These are phyloP conservation scores for Ammodytes dubius DNA, from an alignment of 2,113 vertebrate genomes.

Conservation along the genomic window DNA sequence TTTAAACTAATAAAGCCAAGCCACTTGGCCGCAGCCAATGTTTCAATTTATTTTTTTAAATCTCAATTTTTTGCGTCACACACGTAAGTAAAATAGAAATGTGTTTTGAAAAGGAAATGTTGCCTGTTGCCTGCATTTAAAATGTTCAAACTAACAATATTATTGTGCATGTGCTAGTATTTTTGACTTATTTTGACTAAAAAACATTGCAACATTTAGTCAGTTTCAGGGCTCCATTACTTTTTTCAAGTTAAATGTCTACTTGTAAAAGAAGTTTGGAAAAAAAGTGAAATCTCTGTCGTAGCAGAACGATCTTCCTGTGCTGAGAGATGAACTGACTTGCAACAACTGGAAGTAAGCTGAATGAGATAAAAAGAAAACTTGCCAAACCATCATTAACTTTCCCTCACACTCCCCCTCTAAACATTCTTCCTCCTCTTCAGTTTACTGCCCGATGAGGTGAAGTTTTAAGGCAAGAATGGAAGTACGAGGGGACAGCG, in stretches of 20 bases:
- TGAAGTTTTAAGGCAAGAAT: conserved; percentile 83
- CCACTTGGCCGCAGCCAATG: background rate
- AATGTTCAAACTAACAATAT: background rate
- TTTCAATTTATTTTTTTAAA: no score
- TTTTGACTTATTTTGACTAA: conserved; percentile 4
- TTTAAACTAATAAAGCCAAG: background rate
- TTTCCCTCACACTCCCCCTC: conserved; percentile 53
- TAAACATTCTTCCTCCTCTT: conserved; percentile 57
- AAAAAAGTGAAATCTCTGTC: conserved; percentile 5
- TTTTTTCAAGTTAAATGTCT: conserved; percentile 1
- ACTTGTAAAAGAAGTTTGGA: background rate
- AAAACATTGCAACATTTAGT: conserved; percentile 7
- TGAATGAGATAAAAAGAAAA: conserved; percentile 39
- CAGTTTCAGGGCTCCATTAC: conserved; percentile 21
- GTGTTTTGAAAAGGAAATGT: background rate
- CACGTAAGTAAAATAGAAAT: background rate
- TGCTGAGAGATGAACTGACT: conserved; percentile 1
- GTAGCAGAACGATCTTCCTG: conserved; percentile 1
- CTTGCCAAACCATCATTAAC: conserved; percentile 39
- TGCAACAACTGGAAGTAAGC: conserved; percentile 11
- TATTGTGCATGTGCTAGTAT: background rate
- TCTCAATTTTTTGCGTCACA: no score
- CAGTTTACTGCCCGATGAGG: conserved; percentile 63
- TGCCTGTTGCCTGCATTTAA: background rate
- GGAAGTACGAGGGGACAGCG: conserved; percentile 53